Evolutionary conservation across 2,888 invertebrate species (phyloP).

Genomic region (Sclerodermus sp.): DNA sequence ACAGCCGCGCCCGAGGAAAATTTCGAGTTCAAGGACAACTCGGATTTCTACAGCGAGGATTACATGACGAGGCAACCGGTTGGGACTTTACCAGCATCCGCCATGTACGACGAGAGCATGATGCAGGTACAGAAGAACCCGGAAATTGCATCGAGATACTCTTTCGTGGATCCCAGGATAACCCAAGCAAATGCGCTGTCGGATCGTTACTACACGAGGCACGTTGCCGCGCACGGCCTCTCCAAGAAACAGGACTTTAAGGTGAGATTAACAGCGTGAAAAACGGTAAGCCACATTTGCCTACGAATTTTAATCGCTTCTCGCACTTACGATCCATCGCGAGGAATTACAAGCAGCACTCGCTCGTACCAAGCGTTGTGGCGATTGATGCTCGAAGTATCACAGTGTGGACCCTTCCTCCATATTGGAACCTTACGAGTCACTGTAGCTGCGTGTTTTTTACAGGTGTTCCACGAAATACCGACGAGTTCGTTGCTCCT

Average conservation of each 20-base stretch:
- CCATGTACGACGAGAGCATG: constrained; percentile 53
- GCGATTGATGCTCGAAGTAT: too few species aligned
- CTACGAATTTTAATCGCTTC: not conserved
- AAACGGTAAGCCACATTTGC: not conserved
- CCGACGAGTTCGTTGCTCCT: constrained; percentile 79
- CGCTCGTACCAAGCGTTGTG: too few species aligned
- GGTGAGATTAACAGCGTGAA: constrained; percentile 49
- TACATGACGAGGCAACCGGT: constrained; percentile 58
- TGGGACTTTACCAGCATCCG: constrained; percentile 56
- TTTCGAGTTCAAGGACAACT: constrained; percentile 75
- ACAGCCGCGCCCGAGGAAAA: constrained; percentile 62
- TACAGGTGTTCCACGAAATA: constrained; percentile 79
- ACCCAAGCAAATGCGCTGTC: constrained; percentile 65
- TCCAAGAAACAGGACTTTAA: constrained; percentile 70
- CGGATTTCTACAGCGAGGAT: constrained; percentile 60
- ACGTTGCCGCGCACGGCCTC: constrained; percentile 54
- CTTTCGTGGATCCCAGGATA: constrained; percentile 67
- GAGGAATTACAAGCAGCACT: not conserved
- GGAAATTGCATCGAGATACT: constrained; percentile 58
- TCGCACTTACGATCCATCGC: not conserved
- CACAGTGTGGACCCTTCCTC: too few species aligned
- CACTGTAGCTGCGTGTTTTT: too few species aligned
- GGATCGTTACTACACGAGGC: constrained; percentile 67
- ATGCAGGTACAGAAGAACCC: constrained; percentile 37
- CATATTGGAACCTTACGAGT: too few species aligned